Evolutionary conservation across 2,113 vertebrate species (phyloP).

Genomic region (Strix uralensis): DNA sequence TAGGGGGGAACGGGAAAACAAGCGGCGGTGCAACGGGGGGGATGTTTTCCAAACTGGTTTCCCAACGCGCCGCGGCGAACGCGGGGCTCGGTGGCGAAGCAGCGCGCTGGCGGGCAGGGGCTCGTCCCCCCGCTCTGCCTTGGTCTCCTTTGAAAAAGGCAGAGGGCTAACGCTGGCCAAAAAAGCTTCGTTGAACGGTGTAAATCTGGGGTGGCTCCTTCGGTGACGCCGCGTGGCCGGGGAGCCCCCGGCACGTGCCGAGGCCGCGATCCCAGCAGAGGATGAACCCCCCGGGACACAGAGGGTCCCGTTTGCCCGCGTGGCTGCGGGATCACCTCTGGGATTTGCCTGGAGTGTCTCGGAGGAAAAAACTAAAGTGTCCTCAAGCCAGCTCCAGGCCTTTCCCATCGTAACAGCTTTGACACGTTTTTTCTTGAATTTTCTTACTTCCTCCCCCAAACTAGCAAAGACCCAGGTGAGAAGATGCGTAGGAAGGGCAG

Average conservation of each 20-base stretch:
- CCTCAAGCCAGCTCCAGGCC: background rate
- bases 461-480: background rate
- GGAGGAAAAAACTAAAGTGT: too few species aligned
- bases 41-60: too few species aligned
- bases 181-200: background rate
- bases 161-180: background rate
- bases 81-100: rapidly evolving
- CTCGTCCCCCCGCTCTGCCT: background rate
- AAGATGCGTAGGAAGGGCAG: background rate
- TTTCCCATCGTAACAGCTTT: background rate
- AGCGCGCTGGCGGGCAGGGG: rapidly evolving
- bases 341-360: background rate
- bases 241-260: background rate
- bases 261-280: background rate
- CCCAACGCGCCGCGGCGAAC: background rate
- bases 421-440: too few species aligned
- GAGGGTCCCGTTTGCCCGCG: too few species aligned
- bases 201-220: background rate
- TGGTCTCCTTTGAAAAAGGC: background rate
- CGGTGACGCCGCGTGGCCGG: too few species aligned
- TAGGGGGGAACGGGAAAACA: background rate
- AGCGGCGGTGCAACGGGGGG: rapidly evolving
- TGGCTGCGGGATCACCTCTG: background rate
- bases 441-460: background rate
- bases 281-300: background rate